Percentiles rank a stretch among this genome's conserved stretches.
These are phyloP conservation scores for Belgica antarctica DNA, from an alignment of 2,888 invertebrate genomes.

Conservation along the genomic window DNA sequence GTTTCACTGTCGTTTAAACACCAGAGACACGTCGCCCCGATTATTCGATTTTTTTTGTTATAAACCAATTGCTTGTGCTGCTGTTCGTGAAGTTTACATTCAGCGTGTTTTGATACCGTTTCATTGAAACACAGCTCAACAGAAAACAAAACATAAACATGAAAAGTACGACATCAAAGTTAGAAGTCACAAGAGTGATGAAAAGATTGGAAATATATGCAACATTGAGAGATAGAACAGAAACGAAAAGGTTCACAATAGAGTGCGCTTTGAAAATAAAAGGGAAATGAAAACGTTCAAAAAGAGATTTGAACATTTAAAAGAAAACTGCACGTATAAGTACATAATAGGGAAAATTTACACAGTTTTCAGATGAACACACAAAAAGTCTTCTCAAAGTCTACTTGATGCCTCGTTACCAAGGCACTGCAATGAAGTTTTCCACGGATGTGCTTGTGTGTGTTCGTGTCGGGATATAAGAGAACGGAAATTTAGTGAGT, in stretches of 20 bases:
- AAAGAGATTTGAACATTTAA: no score
- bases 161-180: slow-evolving; percentile 18
- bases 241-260: background rate
- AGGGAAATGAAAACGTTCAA: no score
- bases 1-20: background rate
- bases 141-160: background rate
- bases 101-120: background rate
- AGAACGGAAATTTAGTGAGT: slow-evolving; percentile 14
- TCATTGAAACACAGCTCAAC: background rate
- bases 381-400: no score
- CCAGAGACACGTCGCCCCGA: background rate
- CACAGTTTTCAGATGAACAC: no score
- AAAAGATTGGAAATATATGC: background rate
- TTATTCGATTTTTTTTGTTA: background rate
- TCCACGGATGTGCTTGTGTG: no score
- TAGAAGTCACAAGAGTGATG: background rate
- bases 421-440: no score
- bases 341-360: background rate
- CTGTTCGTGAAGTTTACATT: background rate
- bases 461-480: background rate
- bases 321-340: no score
- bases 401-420: no score
- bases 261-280: no score
- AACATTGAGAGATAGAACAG: background rate
- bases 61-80: background rate